Evolutionary conservation across 2,113 vertebrate species (phyloP), one percentile per base, ranked within the genome.

Genomic region (Ciconia boyciana): DNA sequence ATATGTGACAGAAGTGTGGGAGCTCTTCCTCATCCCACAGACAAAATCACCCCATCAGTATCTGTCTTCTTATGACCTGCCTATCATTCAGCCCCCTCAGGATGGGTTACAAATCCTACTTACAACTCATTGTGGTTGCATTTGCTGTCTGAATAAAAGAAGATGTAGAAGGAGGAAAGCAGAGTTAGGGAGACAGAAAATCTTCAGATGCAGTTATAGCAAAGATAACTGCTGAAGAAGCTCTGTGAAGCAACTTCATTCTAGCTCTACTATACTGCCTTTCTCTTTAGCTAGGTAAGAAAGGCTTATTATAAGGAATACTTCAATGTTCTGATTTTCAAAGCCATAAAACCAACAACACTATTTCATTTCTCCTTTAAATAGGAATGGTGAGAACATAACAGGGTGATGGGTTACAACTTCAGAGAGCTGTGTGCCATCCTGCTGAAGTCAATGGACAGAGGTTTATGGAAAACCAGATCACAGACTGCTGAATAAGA

Each of bases 11-110:
- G 34, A 85, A 77, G 17, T 2, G 13, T 52, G 54, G 36, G 44
- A 84, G 19, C 10, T 78, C 20, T 81, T 87, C 11, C 29, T 90
- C 20, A 31, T 22, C 25, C 18, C 22, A 39, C 17, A 80, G 78
- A 62, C 2, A 28, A 57, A 57, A 57, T 44, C 26, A 25, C 10
- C 3, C 19, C 48, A 29, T n/a, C 31, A 18, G 5, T 36, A 21
- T 29, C 32, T 51, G 26, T 85, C 16, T 72, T 83, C 58, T 49
- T 77, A 25, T 17, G 13, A 74, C 15, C 34, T 60, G 22, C 41
- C 15, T 29, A 20, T 52, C 4, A 3, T 61, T 68, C 31, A 76
- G 0, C 2, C 0, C 18, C 11, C 8, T 74, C 28, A 26, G 68
- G 10, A 29, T 43, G 39, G 29, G 7, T 46, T 89, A 44, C 34